phyloP scores from a whole-genome alignment of 2,113 vertebrate genomes.

The Lampris incognitus region DNA sequence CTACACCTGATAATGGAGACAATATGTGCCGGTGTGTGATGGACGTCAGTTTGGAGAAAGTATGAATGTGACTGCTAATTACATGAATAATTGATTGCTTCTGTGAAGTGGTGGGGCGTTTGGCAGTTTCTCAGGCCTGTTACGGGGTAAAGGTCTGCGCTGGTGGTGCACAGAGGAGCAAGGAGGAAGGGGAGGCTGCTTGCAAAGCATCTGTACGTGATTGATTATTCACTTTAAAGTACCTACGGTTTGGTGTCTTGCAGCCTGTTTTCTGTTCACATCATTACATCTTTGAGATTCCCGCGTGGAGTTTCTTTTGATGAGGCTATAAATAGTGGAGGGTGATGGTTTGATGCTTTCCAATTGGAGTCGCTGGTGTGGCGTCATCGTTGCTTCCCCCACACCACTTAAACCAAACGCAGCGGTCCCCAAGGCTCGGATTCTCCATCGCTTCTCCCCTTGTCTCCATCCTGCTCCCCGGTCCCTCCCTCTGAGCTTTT shows the following conservation, averaged over 20 bases:
- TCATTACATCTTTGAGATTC: slow-evolving; percentile 72
- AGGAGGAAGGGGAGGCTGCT: slow-evolving; percentile 40
- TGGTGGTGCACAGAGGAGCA: slow-evolving; percentile 25
- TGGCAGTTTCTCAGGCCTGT: slow-evolving; percentile 34
- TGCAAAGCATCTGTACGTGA: slow-evolving; percentile 47
- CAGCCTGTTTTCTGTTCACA: slow-evolving; percentile 50
- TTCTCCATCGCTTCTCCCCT: slow-evolving; percentile 59
- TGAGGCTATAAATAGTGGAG: slow-evolving; percentile 64
- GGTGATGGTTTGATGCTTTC: slow-evolving; percentile 75
- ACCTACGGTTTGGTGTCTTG: slow-evolving; percentile 35
- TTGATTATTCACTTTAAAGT: slow-evolving; percentile 73
- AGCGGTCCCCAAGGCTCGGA: slow-evolving; percentile 75
- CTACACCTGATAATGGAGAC: slow-evolving; percentile 9
- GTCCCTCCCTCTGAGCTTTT: slow-evolving; percentile 73
- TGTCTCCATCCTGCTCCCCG: slow-evolving; percentile 61
- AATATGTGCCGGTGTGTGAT: slow-evolving; percentile 41
- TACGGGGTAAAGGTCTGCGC: neutral
- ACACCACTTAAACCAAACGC: slow-evolving; percentile 62
- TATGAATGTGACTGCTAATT: slow-evolving; percentile 54
- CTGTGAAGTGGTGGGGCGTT: slow-evolving; percentile 1
- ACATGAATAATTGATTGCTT: slow-evolving; percentile 41
- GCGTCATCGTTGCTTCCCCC: slow-evolving; percentile 53
- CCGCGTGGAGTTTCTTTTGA: slow-evolving; percentile 69
- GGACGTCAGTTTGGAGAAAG: slow-evolving; percentile 15
- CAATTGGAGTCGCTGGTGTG: slow-evolving; percentile 74